A percentile compares a stretch with the other conserved stretches of the same genome.
Conservation (phyloP, 1,140 invertebrate species). For the Atta colombica region DNA sequence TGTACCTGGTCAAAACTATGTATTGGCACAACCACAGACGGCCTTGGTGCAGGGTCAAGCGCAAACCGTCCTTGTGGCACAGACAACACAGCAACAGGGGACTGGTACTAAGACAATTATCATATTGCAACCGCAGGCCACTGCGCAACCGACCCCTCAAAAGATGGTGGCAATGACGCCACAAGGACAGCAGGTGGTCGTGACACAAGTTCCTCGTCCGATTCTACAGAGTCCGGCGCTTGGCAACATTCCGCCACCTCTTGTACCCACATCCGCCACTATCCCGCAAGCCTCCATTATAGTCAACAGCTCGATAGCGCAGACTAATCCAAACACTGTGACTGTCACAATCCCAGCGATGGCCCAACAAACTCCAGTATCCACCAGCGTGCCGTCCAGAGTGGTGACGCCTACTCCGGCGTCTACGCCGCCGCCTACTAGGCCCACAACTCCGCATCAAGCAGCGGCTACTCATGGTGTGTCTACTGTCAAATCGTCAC, state of each 20-base stretch:
- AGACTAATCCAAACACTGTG: conserved; percentile 76
- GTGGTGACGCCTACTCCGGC: conserved; percentile 83
- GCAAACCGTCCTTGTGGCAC: conserved; percentile 89
- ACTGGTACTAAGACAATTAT: conserved; percentile 91
- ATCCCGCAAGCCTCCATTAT: conserved; percentile 85
- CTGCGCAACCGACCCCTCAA: conserved; percentile 82
- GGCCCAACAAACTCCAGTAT: conserved; percentile 78
- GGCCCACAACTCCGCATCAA: conserved; percentile 84
- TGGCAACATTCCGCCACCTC: conserved; percentile 84
- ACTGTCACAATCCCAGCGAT: conserved; percentile 80
- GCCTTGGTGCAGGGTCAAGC: conserved; percentile 88
- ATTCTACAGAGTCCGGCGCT: conserved; percentile 86
- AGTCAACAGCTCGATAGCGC: conserved; percentile 82
- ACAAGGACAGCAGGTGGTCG: conserved; percentile 89
- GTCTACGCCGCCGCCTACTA: conserved; percentile 84
- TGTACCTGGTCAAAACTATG: conserved; percentile 87
- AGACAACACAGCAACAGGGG: conserved; percentile 89
- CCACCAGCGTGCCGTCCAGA: conserved; percentile 83
- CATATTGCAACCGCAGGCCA: conserved; percentile 89
- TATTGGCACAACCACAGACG: conserved; percentile 89
- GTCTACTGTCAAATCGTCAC: conserved; percentile 64
- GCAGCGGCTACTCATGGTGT: conserved; percentile 76
- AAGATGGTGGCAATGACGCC: conserved; percentile 90
- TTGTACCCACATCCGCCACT: conserved; percentile 84
- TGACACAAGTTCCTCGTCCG: conserved; percentile 87